Evolutionary conservation across 2,797 vertebrate genomes (phyloP).

Genomic region (Lacerta viridis): DNA sequence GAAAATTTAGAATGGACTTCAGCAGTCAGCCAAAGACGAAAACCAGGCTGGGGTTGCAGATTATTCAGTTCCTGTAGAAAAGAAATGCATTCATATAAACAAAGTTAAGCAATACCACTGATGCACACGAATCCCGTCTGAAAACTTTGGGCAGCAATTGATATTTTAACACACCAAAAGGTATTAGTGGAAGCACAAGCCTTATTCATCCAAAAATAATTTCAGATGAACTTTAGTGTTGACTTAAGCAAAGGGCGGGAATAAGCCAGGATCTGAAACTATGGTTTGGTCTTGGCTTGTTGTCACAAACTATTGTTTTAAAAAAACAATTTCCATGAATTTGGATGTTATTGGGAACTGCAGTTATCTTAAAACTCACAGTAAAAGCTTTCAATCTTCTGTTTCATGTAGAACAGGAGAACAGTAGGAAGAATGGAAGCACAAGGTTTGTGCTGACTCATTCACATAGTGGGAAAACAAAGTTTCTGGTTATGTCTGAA

Average conservation of each 20-base stretch:
- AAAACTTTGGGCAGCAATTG: constrained; percentile 16
- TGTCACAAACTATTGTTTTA: not conserved
- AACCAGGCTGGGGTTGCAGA: constrained; percentile 90
- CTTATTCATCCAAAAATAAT: not conserved
- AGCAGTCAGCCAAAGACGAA: constrained; percentile 96
- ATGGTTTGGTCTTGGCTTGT: not conserved
- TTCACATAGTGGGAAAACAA: not conserved
- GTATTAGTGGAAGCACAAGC: not conserved
- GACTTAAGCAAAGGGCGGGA: not conserved
- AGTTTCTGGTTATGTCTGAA: not conserved
- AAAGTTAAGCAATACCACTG: not conserved
- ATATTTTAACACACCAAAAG: not conserved
- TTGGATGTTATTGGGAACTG: not conserved
- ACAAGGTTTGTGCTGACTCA: not conserved
- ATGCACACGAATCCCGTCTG: constrained; percentile 5
- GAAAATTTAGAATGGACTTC: constrained; percentile 94
- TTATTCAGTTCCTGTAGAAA: constrained; percentile 89
- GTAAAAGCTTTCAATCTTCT: not conserved
- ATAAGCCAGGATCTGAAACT: not conserved
- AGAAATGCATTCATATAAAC: constrained; percentile 43
- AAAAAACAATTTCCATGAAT: not conserved
- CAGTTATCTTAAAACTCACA: not conserved
- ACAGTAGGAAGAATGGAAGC: not conserved
- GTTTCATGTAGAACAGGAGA: not conserved
- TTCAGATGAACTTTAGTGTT: not conserved